Percentiles rank a stretch among this genome's conserved stretches.
Evolutionary conservation across 2,888 invertebrate genomes (phyloP).

Genomic region (Parthenolecanium corni): DNA sequence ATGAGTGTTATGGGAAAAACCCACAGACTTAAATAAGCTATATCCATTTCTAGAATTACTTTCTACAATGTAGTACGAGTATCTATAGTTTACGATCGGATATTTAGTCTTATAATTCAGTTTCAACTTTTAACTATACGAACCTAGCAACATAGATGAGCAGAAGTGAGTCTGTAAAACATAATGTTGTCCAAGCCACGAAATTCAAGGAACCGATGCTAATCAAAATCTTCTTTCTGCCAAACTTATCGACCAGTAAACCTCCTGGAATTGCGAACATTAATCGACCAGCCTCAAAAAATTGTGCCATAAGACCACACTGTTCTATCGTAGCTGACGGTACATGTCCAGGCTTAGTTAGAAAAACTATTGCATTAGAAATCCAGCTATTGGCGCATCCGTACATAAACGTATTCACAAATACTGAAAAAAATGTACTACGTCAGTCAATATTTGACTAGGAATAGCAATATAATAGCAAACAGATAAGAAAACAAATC

Average conservation of each 20-base stretch:
- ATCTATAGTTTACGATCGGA: too few species aligned
- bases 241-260: conserved; percentile 1
- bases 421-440: conserved; percentile 13
- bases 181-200: conserved; percentile 1
- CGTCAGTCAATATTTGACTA: too few species aligned
- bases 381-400: not conserved
- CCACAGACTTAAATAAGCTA: too few species aligned
- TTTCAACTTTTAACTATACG: too few species aligned
- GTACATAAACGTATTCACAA: conserved; percentile 3
- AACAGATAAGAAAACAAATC: too few species aligned
- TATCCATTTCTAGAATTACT: too few species aligned
- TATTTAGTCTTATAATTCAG: too few species aligned
- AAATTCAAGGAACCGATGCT: not conserved
- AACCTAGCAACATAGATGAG: conserved; percentile 7
- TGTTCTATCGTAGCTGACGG: not conserved
- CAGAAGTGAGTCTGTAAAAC: not conserved
- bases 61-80: too few species aligned
- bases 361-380: conserved; percentile 1
- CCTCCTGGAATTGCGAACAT: conserved; percentile 4
- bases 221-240: conserved; percentile 6
- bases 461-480: too few species aligned
- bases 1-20: too few species aligned
- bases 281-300: conserved; percentile 6
- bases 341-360: not conserved
- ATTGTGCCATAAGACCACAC: conserved; percentile 10